Percentiles rank a stretch among this genome's conserved stretches.
Conservation (phyloP, 2,888 invertebrate species). For the Syritta pipiens region DNA sequence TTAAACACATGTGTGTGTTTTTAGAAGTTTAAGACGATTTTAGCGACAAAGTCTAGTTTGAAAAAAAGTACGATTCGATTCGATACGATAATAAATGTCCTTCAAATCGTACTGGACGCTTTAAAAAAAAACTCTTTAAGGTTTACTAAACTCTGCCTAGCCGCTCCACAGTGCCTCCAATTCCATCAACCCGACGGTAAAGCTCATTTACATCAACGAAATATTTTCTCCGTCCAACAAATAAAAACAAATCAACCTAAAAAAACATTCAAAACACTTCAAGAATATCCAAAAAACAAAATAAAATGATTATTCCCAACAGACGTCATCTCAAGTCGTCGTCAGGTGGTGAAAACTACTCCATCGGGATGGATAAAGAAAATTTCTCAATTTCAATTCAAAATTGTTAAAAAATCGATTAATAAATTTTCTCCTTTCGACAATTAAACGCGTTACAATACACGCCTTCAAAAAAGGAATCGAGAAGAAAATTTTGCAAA, state of each 20-base stretch:
- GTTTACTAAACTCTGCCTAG: too few species aligned
- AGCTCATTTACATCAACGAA: background rate
- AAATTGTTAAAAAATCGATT: conserved; percentile 26
- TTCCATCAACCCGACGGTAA: conserved; percentile 6
- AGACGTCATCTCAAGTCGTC: conserved; percentile 3
- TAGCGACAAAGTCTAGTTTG: too few species aligned
- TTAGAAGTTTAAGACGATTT: too few species aligned
- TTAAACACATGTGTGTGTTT: too few species aligned
- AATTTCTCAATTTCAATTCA: conserved; percentile 35
- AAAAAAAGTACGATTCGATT: too few species aligned
- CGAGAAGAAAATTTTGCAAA: background rate
- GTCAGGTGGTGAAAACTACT: conserved; percentile 17
- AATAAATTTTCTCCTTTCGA: background rate
- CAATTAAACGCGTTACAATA: background rate
- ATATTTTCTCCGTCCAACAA: too few species aligned
- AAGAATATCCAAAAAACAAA: too few species aligned
- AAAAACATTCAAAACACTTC: background rate
- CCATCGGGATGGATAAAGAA: background rate
- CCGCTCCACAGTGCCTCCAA: too few species aligned
- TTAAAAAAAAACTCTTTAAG: too few species aligned
- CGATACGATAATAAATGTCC: conserved; percentile 3
- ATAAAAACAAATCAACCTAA: background rate
- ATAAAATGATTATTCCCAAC: too few species aligned
- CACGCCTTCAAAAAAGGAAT: background rate
- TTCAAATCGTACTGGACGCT: background rate